These are phyloP conservation scores for Crossoptilon crossoptilon DNA, from an alignment of 2,797 vertebrate species.

Conservation along the genomic window DNA sequence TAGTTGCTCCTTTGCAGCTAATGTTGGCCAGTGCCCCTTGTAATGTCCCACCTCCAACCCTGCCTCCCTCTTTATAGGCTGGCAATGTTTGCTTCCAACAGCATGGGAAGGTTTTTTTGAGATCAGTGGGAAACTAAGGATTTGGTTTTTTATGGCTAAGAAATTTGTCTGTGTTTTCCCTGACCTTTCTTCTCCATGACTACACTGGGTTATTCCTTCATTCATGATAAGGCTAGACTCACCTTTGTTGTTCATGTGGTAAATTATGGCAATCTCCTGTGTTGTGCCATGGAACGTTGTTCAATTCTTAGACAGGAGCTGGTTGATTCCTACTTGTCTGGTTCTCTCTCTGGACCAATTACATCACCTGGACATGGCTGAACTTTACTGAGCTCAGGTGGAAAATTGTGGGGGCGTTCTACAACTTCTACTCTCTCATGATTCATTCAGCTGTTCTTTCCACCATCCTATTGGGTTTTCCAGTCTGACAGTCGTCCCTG, in stretches of 20 bases:
- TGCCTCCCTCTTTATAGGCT: neutral
- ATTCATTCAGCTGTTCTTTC: conserved; percentile 35
- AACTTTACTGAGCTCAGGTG: conserved; percentile 31
- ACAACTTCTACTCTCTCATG: neutral
- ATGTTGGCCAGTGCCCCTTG: neutral
- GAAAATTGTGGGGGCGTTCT: neutral
- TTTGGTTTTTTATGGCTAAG: neutral
- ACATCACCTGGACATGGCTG: neutral
- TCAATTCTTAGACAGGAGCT: neutral
- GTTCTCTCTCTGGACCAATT: neutral
- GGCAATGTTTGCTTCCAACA: neutral
- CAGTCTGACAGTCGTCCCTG: neutral
- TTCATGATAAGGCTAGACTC: neutral
- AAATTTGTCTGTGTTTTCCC: neutral
- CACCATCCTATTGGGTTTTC: neutral
- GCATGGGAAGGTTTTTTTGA: neutral
- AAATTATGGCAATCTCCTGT: neutral
- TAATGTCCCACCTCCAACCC: neutral
- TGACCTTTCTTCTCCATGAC: neutral
- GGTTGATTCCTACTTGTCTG: neutral
- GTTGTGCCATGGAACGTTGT: neutral
- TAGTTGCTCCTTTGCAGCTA: conserved; percentile 32
- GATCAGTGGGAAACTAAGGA: neutral
- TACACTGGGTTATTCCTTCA: neutral
- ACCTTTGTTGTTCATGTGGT: neutral